Conservation (phyloP, 2,113 vertebrate genomes). For the Rhombomys opimus region DNA sequence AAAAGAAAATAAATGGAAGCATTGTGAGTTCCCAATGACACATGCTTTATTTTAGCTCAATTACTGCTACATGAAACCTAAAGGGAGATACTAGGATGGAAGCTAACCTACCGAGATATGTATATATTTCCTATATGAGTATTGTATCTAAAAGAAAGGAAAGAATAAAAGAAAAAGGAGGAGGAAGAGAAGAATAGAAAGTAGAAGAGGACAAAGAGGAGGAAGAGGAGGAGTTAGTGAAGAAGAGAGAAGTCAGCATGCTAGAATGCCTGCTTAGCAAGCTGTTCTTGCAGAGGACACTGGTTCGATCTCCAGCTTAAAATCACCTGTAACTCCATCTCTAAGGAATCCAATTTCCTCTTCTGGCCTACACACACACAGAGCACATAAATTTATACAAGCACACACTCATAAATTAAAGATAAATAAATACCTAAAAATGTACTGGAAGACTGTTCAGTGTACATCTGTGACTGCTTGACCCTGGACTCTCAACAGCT, state of each 20-base stretch:
- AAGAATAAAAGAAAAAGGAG: neutral
- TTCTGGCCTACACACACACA: neutral
- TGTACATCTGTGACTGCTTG: neutral
- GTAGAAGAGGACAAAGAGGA: neutral
- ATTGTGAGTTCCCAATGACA: constrained; percentile 26
- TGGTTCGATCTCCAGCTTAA: neutral
- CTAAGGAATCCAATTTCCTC: neutral
- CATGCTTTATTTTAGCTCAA: constrained; percentile 37
- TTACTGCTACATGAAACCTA: constrained; percentile 27
- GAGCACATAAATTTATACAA: neutral
- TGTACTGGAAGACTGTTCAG: neutral
- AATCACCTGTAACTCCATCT: neutral
- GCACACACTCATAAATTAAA: neutral
- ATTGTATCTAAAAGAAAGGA: neutral
- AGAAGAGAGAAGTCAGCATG: no score
- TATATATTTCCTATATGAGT: neutral
- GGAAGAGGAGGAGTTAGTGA: rapidly evolving
- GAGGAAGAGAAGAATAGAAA: neutral
- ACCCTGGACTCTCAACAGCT: neutral
- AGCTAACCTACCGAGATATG: neutral
- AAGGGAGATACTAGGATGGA: neutral
- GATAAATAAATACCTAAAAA: neutral
- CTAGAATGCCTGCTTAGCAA: neutral
- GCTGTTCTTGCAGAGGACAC: neutral
- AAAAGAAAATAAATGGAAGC: constrained; percentile 62